These are phyloP conservation scores for Prostheceraeus crozeri DNA, from an alignment of 2,888 invertebrate genomes.

Conservation along the genomic window DNA sequence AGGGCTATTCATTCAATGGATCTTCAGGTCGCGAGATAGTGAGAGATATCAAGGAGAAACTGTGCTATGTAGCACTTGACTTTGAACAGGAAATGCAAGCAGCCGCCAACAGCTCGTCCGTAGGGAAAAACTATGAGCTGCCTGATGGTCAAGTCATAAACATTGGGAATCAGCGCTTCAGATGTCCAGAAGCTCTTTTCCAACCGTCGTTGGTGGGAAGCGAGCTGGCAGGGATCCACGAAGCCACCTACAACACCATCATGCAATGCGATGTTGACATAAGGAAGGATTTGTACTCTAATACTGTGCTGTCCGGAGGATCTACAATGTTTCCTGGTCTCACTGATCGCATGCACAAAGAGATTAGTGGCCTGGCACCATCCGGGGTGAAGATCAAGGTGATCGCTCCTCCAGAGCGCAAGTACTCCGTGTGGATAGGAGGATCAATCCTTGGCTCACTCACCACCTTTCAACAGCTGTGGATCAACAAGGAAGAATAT, in stretches of 20 bases:
- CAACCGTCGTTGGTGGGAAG: slow-evolving; percentile 54
- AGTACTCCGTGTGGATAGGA: slow-evolving; percentile 87
- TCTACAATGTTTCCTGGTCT: slow-evolving; percentile 95
- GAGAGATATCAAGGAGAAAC: too few relatives aligned
- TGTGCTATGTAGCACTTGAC: slow-evolving; percentile 53
- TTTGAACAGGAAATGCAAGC: slow-evolving; percentile 54
- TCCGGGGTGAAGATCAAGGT: slow-evolving; percentile 64
- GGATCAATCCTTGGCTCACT: slow-evolving; percentile 83
- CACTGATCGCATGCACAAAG: slow-evolving; percentile 93
- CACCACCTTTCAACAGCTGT: slow-evolving; percentile 81
- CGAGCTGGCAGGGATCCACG: too few relatives aligned
- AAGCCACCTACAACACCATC: slow-evolving; percentile 54
- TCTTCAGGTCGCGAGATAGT: too few relatives aligned
- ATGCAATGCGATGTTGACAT: slow-evolving; percentile 56
- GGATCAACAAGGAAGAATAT: slow-evolving; percentile 89
- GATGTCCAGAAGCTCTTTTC: slow-evolving; percentile 53
- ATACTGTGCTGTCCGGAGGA: slow-evolving; percentile 75
- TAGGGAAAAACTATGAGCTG: slow-evolving; percentile 54
- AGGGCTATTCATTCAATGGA: too few relatives aligned
- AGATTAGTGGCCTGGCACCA: slow-evolving; percentile 74
- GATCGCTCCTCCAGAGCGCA: slow-evolving; percentile 82
- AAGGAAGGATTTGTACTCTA: slow-evolving; percentile 54
- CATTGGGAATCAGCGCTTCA: slow-evolving; percentile 54
- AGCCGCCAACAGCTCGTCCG: slow-evolving; percentile 48
- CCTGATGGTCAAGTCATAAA: slow-evolving; percentile 55